Base-by-base conservation (phyloP, 2,888 invertebrate genomes). In the Pseudococcus jackbeardsleyi region DNA sequence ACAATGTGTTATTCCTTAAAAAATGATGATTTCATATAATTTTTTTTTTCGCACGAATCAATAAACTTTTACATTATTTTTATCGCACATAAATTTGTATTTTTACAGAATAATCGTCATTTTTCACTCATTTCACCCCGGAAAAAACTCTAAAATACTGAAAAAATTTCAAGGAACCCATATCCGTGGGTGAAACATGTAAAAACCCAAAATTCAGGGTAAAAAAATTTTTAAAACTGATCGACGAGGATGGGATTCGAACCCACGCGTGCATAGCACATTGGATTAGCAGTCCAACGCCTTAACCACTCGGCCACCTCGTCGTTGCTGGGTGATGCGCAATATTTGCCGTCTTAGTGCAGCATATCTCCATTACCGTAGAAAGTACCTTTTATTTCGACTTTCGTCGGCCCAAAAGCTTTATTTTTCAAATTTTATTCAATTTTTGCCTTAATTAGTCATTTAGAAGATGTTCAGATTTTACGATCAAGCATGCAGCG, bases 261-360 rank as follows among this genome's bases (percentile, higher is more conserved):
- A 88, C 89, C 88, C 89, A 89, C 89, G 89, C 89, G 89, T 88
- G 89, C 89, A 89, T 89, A 89, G 89, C 89, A 88, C 89, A 89
- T 89, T 89, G 89, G 89, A 89, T 89, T 89, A 89, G 89, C 89
- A 89, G 89, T 89, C 89, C 89, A 89, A 89, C 89, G 89, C 89
- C 89, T 89, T 89, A 89, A 89, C 89, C 89, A 89, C 89, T 89
- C 89, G 89, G 89, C 89, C 89, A 89, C 89, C 89, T 88, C 89
- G 89, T 89, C 89, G 22, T 48, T 59, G 85, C 19, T 46, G 79
- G 19, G 11, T 17, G 5, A 1, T 46, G 79, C 46, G 19, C 79
- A 46, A 19, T 82, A 82, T 42, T 82, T n/a, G 79, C 8, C 39
- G 79, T 46, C 15, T 82, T 82, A 82, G 46, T 15, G 79, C 46